Evolutionary conservation across 2,888 invertebrate genomes (phyloP).

Genomic region (Orchesella flavescens): DNA sequence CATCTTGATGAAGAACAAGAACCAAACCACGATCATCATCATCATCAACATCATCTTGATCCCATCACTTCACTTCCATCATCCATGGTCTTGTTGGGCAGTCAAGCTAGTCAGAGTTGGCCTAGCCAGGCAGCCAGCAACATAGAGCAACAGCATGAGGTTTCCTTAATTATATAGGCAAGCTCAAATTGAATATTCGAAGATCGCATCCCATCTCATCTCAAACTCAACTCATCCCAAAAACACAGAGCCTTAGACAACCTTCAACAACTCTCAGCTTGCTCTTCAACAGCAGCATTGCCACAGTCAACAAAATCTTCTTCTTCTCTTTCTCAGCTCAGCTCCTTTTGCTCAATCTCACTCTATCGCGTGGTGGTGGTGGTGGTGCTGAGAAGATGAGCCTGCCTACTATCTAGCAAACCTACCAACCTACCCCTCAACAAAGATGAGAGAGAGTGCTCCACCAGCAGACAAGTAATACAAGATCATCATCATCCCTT

Average conservation of each 20-base stretch:
- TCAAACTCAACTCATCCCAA: no score
- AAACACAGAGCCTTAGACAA: constrained; percentile 58
- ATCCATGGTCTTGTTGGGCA: constrained; percentile 49
- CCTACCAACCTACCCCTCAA: constrained; percentile 29
- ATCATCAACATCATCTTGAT: constrained; percentile 37
- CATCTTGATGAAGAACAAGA: not conserved
- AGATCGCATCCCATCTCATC: constrained; percentile 14
- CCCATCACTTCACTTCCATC: constrained; percentile 51
- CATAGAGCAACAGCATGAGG: constrained; percentile 43
- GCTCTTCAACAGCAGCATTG: not conserved
- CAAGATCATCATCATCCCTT: constrained; percentile 22
- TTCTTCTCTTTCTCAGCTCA: not conserved
- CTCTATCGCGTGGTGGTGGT: constrained; percentile 15
- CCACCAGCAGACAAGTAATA: not conserved
- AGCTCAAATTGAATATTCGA: constrained; percentile 20
- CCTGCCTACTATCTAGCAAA: no score
- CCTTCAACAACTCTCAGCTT: constrained; percentile 48
- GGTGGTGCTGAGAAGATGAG: not conserved
- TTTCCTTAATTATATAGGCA: constrained; percentile 61
- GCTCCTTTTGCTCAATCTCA: not conserved
- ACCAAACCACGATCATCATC: constrained; percentile 8
- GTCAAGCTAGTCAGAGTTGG: constrained; percentile 60
- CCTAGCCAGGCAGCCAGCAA: constrained; percentile 56
- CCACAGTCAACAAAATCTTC: not conserved
- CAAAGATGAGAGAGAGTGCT: not conserved